Conservation (phyloP, 2,113 vertebrate species). For the Pyxicephalus adspersus region DNA sequence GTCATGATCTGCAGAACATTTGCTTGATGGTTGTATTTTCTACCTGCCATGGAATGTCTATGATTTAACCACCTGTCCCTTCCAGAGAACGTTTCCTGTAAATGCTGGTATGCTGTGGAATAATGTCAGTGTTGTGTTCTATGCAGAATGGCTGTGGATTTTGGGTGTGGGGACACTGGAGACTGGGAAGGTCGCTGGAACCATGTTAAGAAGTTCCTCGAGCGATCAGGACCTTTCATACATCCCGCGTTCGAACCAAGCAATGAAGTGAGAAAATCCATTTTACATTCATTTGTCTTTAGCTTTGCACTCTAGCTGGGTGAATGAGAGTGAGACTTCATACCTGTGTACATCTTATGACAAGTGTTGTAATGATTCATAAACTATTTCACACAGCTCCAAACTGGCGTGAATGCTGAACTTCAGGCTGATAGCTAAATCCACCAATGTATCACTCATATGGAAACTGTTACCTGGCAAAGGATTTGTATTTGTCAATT, state of each 20-base stretch:
- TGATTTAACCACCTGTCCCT: too few relatives aligned
- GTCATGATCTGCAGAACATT: too few relatives aligned
- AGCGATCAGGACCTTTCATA: conserved; percentile 94
- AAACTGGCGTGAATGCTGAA: too few relatives aligned
- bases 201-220: conserved; percentile 96
- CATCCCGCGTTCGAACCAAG: conserved; percentile 98
- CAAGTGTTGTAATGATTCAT: background rate
- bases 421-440: too few relatives aligned
- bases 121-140: conserved; percentile 77
- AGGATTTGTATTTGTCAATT: too few relatives aligned
- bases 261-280: conserved; percentile 86
- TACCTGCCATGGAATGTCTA: too few relatives aligned
- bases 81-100: conserved; percentile 1
- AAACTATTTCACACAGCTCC: too few relatives aligned
- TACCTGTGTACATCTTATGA: background rate
- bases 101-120: background rate
- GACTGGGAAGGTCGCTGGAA: conserved; percentile 98
- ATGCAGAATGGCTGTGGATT: conserved; percentile 97
- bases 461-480: too few relatives aligned
- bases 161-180: conserved; percentile 82
- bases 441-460: too few relatives aligned
- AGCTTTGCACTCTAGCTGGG: conserved; percentile 41
- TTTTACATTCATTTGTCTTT: conserved; percentile 68
- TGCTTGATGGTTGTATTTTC: too few relatives aligned
- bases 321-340: background rate